Percentiles rank a stretch among this genome's conserved stretches.
These are phyloP conservation scores for Hafferia zeledoni DNA, from an alignment of 2,797 vertebrate species.

Conservation along the genomic window DNA sequence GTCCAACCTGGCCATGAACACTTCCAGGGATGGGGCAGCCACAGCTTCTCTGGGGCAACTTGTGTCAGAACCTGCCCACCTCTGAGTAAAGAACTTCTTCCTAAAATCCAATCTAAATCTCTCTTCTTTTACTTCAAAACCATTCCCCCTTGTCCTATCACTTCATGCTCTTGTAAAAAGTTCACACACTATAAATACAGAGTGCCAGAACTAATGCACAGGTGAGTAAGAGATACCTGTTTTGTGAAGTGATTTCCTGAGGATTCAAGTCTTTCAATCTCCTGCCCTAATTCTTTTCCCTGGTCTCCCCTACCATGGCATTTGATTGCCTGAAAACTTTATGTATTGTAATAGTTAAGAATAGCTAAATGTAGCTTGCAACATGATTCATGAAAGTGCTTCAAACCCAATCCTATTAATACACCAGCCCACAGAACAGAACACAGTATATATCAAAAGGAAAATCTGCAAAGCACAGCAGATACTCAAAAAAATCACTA, in stretches of 20 bases:
- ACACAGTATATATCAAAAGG: not conserved
- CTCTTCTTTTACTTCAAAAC: not conserved
- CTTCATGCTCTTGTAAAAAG: not conserved
- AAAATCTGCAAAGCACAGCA: conserved; percentile 41
- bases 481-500: not conserved
- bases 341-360: not conserved
- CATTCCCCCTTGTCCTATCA: not conserved
- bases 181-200: not conserved
- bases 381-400: conserved; percentile 3
- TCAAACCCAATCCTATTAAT: conserved; percentile 28
- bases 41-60: not conserved
- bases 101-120: not conserved
- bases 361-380: conserved; percentile 19
- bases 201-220: not conserved
- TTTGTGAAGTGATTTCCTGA: not conserved
- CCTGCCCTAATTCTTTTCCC: not conserved
- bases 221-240: not conserved
- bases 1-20: not conserved
- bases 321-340: not conserved
- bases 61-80: not conserved
- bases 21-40: not conserved
- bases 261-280: not conserved
- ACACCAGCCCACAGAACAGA: conserved; percentile 25
- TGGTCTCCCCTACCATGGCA: not conserved
- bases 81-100: not conserved